A percentile compares a stretch with the other conserved stretches of the same genome.
Conservation (phyloP, 2,113 vertebrate genomes). For the Penelope pileata region DNA sequence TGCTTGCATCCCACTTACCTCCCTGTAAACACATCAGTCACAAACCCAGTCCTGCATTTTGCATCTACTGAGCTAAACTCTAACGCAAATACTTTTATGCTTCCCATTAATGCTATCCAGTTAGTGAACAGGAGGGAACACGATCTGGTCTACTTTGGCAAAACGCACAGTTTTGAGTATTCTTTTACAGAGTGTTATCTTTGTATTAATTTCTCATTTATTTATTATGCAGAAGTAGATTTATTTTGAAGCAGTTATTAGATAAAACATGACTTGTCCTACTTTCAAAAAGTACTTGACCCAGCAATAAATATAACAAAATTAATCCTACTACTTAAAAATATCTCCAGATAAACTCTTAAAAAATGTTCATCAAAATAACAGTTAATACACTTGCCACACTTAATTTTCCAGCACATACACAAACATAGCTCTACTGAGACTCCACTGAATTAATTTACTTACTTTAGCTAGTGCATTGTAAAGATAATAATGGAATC, state of each 20-base stretch:
- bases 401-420: constrained; percentile 22
- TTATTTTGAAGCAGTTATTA: neutral
- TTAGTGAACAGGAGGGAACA: neutral
- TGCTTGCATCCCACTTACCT: neutral
- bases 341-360: neutral
- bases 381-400: neutral
- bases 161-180: neutral
- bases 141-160: neutral
- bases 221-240: neutral
- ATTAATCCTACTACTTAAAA: constrained; percentile 27
- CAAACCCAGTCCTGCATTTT: neutral
- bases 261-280: neutral
- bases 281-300: constrained; percentile 26
- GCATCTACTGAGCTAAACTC: neutral
- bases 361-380: neutral
- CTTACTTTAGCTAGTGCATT: constrained; percentile 15
- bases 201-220: neutral
- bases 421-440: neutral
- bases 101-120: neutral
- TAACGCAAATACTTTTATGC: neutral
- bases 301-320: neutral
- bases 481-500: constrained; percentile 45
- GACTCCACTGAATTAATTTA: constrained; percentile 36
- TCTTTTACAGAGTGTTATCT: neutral
- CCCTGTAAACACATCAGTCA: neutral